Base-by-base conservation (phyloP, 1,140 invertebrate species). In the Drosophila tristis region DNA sequence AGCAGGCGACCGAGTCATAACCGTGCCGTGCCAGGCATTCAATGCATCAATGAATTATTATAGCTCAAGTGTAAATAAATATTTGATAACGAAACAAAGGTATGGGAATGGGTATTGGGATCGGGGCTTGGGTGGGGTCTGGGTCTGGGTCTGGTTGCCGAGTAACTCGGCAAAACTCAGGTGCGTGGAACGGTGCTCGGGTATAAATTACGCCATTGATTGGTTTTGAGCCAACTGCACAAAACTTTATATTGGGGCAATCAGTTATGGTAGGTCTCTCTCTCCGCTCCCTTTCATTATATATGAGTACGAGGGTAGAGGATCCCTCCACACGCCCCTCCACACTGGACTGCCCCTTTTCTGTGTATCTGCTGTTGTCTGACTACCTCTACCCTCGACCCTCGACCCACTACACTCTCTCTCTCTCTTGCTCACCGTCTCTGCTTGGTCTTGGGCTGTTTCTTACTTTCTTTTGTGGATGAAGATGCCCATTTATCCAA, bases 61-160 rank as follows among this genome's bases (percentile, higher is more conserved):
- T 87, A 86, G 82, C 81, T 87, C 68, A 87, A 86, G 81, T 86
- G 81, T 86, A 86, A 86, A 86, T 87, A 86, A 87, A 86, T 86
- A 86, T 86, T 86, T 86, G 74, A 87, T 86, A 86, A 87, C 79
- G 53, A 58, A 66, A 67, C 65, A 50, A 70, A 67, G 60, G 76
- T 80, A 48, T 51, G 56, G 20, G 25, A 7, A n/a, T 16, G 57
- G n/a, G 48, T 6, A 29, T 60, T 13, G 23, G 23, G 1, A 23
- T 23, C 2, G 9, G 15, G 26, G n/a, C 15, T 25, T 11, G 2
- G 0, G 6, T 9, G 11, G n/a, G 9, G 45, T 26, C 20, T 16
- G 16, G 16, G 16, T 16, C 16, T 16, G 16, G 16, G 16, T 20
- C 23, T 20, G 35, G 23, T 29, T 56, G 47, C 29, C 26, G 43